Evolutionary conservation across 2,113 vertebrate species (phyloP).

Genomic region (Seriola dumerili): DNA sequence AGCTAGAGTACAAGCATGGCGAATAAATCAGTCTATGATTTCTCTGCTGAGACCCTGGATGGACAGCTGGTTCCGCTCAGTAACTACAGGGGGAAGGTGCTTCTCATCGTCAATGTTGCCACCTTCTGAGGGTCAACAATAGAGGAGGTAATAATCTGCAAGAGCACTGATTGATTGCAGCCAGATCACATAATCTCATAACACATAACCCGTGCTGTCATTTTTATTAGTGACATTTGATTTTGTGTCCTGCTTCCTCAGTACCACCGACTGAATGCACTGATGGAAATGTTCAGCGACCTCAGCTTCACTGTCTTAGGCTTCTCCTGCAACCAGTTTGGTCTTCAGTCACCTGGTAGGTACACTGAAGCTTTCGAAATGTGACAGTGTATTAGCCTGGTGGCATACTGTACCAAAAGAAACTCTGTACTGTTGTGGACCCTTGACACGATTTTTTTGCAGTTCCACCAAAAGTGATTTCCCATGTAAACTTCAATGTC

Average conservation of each 20-base stretch:
- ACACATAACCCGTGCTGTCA: not conserved
- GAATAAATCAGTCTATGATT: conserved; percentile 82
- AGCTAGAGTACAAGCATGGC: conserved; percentile 67
- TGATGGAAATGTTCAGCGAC: conserved; percentile 84
- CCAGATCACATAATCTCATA: conserved; percentile 11
- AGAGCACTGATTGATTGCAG: conserved; percentile 22
- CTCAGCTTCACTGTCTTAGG: conserved; percentile 83
- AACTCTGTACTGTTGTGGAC: not conserved
- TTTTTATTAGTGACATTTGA: conserved; percentile 21
- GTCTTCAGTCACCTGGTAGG: conserved; percentile 86
- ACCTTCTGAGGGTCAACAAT: conserved; percentile 87
- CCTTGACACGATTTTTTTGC: too few relatives aligned
- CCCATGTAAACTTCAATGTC: too few relatives aligned
- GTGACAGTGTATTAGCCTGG: not conserved
- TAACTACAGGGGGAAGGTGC: conserved; percentile 79
- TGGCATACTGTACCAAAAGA: not conserved
- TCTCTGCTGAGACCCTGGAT: conserved; percentile 81
- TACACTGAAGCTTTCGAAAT: not conserved
- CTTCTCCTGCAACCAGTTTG: conserved; percentile 87
- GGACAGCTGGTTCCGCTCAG: conserved; percentile 76
- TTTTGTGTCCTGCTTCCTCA: conserved; percentile 49
- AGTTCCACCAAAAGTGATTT: too few relatives aligned
- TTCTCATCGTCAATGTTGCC: conserved; percentile 86
- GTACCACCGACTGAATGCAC: conserved; percentile 87
- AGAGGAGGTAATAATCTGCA: conserved; percentile 82